A percentile compares a stretch with the other conserved stretches of the same genome.
These are phyloP conservation scores for Brachyopa scutellaris DNA, from an alignment of 2,888 invertebrate species.

Conservation along the genomic window DNA sequence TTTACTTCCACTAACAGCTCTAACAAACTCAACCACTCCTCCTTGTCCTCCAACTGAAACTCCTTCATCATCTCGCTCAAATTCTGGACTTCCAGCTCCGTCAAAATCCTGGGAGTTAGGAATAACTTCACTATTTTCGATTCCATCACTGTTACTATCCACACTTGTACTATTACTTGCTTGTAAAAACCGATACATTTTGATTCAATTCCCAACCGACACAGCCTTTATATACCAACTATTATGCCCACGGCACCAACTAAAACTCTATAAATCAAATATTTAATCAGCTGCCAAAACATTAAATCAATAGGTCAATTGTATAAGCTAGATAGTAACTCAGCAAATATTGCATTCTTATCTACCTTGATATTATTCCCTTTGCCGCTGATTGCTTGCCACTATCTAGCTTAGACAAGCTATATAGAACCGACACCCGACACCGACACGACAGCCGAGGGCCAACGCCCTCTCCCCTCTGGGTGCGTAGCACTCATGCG, in stretches of 20 bases:
- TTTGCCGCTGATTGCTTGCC: conserved; percentile 6
- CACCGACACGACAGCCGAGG: neutral
- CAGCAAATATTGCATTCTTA: neutral
- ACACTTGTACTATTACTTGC: no score
- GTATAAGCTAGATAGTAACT: neutral
- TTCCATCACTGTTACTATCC: no score
- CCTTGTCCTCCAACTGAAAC: neutral
- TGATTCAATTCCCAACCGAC: no score
- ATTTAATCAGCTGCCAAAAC: neutral
- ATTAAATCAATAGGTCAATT: neutral
- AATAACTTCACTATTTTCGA: neutral
- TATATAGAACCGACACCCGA: conserved; percentile 2
- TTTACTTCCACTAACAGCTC: neutral
- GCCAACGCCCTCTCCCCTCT: neutral
- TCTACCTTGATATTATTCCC: neutral
- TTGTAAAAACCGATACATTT: no score
- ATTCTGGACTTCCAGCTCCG: neutral
- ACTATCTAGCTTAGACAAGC: conserved; percentile 9
- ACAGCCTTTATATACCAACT: no score
- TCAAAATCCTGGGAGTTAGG: neutral
- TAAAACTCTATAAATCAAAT: no score
- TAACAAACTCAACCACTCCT: neutral
- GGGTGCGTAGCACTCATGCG: no score
- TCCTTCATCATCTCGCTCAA: neutral
- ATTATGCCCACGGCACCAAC: no score